Percentiles rank a stretch among this genome's conserved stretches.
Evolutionary conservation across 2,888 invertebrate species (phyloP).

Genomic region (Phorcus lineatus): DNA sequence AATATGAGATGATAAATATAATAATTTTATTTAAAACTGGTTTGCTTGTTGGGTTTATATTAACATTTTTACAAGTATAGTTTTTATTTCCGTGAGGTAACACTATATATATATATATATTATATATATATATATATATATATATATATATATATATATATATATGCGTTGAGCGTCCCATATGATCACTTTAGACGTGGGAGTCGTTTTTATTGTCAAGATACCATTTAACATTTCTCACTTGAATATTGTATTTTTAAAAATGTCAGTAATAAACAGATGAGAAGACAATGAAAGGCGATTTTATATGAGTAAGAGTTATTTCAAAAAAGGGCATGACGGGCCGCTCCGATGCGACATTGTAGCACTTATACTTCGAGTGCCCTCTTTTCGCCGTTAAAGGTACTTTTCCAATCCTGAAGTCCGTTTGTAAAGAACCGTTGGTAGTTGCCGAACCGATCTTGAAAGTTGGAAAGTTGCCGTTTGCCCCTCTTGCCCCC

Average conservation of each 20-base stretch:
- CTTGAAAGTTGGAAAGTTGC: constrained; percentile 3
- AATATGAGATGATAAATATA: too few species aligned
- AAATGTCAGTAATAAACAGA: background rate
- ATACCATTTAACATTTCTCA: too few species aligned
- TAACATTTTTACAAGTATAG: too few species aligned
- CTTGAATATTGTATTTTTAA: background rate
- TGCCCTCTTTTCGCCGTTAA: constrained; percentile 30
- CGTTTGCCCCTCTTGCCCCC: background rate
- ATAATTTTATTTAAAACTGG: too few species aligned
- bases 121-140: too few species aligned
- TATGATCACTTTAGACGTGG: too few species aligned
- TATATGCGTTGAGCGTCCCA: too few species aligned
- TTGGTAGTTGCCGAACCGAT: constrained; percentile 32
- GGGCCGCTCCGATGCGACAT: background rate
- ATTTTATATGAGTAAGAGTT: background rate
- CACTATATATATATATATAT: too few species aligned
- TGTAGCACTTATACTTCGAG: background rate
- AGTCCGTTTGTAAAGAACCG: constrained; percentile 43
- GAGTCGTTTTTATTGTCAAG: too few species aligned
- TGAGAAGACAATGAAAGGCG: background rate
- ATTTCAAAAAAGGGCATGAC: background rate
- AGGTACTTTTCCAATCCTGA: constrained; percentile 45
- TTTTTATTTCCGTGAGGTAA: too few species aligned
- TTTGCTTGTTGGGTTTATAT: too few species aligned
- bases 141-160: too few species aligned